These are phyloP conservation scores for Anolis sagrei DNA, from an alignment of 2,113 vertebrate species.

Conservation along the genomic window DNA sequence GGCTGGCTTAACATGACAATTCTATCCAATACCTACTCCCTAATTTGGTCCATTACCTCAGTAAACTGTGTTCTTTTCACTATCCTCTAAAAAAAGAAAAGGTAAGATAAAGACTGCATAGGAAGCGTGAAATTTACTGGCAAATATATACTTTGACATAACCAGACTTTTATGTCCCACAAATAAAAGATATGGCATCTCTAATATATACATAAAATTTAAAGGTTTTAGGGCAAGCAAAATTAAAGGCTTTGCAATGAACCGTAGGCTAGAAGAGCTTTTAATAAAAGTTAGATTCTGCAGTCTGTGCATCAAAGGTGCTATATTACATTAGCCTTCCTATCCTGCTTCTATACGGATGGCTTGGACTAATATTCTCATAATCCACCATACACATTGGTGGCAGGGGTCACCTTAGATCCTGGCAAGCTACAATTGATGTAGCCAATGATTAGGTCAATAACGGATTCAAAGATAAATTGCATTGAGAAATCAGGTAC, in stretches of 20 bases:
- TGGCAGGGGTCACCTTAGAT: neutral
- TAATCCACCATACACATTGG: neutral
- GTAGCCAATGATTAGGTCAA: neutral
- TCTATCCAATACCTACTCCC: constrained; percentile 61
- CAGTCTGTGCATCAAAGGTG: neutral
- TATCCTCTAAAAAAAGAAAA: neutral
- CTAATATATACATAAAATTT: constrained; percentile 32
- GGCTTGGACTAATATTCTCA: neutral
- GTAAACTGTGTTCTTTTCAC: constrained; percentile 60
- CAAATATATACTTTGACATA: constrained; percentile 49
- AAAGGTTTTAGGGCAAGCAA: constrained; percentile 35
- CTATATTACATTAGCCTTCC: neutral
- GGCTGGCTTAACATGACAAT: constrained; percentile 55
- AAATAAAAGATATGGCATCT: constrained; percentile 19
- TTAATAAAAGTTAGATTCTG: constrained; percentile 17
- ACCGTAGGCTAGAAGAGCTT: constrained; percentile 39
- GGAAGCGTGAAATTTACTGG: constrained; percentile 45
- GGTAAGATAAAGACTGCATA: constrained; percentile 48
- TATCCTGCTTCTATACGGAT: neutral
- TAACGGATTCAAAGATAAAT: neutral
- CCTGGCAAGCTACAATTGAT: neutral
- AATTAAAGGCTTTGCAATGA: constrained; percentile 35
- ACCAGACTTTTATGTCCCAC: constrained; percentile 49
- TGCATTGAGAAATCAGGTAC: neutral
- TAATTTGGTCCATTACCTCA: constrained; percentile 63